These are phyloP conservation scores for Danaus melanippus DNA, from an alignment of 1,140 invertebrate species.

Conservation along the genomic window DNA sequence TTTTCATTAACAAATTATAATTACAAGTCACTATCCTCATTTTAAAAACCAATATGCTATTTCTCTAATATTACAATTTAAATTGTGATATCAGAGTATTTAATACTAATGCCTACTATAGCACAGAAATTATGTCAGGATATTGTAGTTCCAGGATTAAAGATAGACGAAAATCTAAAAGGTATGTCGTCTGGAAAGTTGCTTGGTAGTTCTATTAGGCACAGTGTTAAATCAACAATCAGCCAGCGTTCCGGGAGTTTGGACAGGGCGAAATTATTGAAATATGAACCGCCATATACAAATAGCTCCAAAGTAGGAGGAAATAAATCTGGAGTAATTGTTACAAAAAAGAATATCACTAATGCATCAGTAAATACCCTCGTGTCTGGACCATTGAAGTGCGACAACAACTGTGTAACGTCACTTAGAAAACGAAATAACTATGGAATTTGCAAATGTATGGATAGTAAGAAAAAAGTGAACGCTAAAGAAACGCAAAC, in stretches of 20 bases:
- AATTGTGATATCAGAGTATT: too few relatives aligned
- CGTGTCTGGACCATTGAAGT: slow-evolving; percentile 31
- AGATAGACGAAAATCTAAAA: slow-evolving; percentile 14
- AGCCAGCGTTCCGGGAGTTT: slow-evolving; percentile 7
- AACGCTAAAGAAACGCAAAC: slow-evolving; percentile 40
- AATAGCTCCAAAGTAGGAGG: slow-evolving; percentile 6
- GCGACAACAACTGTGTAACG: slow-evolving; percentile 40
- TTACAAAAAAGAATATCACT: slow-evolving; percentile 27
- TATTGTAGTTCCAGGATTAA: slow-evolving; percentile 37
- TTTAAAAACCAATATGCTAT: too few relatives aligned
- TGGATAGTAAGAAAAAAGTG: slow-evolving; percentile 17
- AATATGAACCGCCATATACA: neutral
- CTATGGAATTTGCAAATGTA: slow-evolving; percentile 29
- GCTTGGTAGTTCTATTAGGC: slow-evolving; percentile 12
- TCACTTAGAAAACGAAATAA: slow-evolving; percentile 31
- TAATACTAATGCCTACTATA: slow-evolving; percentile 33
- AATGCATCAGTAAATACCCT: slow-evolving; percentile 38
- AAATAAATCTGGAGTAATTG: slow-evolving; percentile 29
- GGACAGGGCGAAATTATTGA: too few relatives aligned
- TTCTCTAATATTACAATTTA: too few relatives aligned
- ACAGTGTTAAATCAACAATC: slow-evolving; percentile 19
- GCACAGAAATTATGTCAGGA: slow-evolving; percentile 44
- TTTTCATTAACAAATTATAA: too few relatives aligned
- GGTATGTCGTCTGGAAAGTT: slow-evolving; percentile 16
- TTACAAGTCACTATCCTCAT: too few relatives aligned